Evolutionary conservation across 2,888 invertebrate species (phyloP).

Genomic region (Leucoma salicis): DNA sequence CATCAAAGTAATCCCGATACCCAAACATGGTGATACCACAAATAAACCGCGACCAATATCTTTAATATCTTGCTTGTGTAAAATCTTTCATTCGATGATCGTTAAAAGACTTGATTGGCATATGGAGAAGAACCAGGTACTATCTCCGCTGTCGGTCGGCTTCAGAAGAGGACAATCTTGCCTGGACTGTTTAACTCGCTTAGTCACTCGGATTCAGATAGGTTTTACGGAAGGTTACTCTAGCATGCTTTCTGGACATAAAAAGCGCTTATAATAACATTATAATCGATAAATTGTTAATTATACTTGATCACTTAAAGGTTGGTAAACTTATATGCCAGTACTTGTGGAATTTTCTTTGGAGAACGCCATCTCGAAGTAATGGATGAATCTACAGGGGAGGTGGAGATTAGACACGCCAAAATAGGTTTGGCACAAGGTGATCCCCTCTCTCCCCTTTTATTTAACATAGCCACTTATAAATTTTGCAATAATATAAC

Average conservation of each 20-base stretch:
- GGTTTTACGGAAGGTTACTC: slow-evolving; percentile 24
- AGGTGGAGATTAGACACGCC: not conserved
- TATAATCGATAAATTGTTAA: slow-evolving; percentile 11
- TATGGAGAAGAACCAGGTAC: slow-evolving; percentile 10
- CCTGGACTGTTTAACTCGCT: slow-evolving; percentile 11
- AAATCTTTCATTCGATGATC: not conserved
- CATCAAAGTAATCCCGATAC: not conserved
- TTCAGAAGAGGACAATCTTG: slow-evolving; percentile 16
- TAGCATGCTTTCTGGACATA: slow-evolving; percentile 34
- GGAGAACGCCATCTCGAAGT: not conserved
- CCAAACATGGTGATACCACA: not conserved
- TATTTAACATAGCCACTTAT: slow-evolving; percentile 34
- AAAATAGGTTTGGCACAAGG: slow-evolving; percentile 24
- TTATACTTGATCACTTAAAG: slow-evolving; percentile 15
- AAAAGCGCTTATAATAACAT: slow-evolving; percentile 38
- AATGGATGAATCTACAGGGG: not conserved
- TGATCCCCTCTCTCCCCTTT: slow-evolving; percentile 35
- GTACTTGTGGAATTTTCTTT: slow-evolving; percentile 27
- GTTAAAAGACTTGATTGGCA: slow-evolving; percentile 14
- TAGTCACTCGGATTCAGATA: slow-evolving; percentile 12
- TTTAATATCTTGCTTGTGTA: not conserved
- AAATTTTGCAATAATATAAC: not conserved
- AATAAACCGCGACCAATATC: not conserved
- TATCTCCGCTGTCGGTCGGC: slow-evolving; percentile 8
- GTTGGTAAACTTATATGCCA: slow-evolving; percentile 23